phyloP scores from a whole-genome alignment of 2,797 vertebrate species.

The Meriones psammophilus region DNA sequence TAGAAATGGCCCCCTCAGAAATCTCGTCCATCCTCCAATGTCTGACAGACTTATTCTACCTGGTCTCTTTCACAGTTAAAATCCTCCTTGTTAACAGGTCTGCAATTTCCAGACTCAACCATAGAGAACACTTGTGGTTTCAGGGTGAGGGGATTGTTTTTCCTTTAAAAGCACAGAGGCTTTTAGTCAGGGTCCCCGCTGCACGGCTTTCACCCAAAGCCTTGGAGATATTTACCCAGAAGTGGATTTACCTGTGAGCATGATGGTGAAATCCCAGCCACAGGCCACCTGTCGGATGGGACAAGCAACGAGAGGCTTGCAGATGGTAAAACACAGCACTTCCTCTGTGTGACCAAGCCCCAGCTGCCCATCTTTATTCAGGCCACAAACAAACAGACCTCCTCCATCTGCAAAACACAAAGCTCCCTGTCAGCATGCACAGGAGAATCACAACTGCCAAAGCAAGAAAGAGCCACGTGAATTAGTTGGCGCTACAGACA shows the following conservation, averaged over 20 bases:
- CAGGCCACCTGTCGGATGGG: conserved; percentile 92
- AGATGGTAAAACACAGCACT: conserved; percentile 89
- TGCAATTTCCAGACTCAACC: background rate
- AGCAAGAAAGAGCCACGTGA: background rate
- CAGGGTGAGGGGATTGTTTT: too few species aligned
- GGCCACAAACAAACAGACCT: conserved; percentile 93
- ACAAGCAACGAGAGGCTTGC: conserved; percentile 85
- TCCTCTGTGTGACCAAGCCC: conserved; percentile 92
- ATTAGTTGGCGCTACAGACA: conserved; percentile 31
- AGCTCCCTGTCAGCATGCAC: background rate
- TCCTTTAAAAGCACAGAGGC: conserved; percentile 16
- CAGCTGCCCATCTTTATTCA: conserved; percentile 95
- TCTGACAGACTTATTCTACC: conserved; percentile 20
- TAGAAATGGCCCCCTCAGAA: background rate
- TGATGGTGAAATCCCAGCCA: conserved; percentile 97
- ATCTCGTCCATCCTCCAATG: background rate
- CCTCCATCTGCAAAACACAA: conserved; percentile 88
- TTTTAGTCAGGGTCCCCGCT: background rate
- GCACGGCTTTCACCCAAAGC: background rate
- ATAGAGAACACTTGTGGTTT: background rate
- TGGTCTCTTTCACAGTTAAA: background rate
- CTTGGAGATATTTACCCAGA: background rate
- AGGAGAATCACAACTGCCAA: background rate
- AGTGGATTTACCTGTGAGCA: conserved; percentile 91
- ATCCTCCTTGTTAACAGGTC: conserved; percentile 43